phyloP scores from a whole-genome alignment of 1,140 invertebrate species.

The Drosophila bifasciata region DNA sequence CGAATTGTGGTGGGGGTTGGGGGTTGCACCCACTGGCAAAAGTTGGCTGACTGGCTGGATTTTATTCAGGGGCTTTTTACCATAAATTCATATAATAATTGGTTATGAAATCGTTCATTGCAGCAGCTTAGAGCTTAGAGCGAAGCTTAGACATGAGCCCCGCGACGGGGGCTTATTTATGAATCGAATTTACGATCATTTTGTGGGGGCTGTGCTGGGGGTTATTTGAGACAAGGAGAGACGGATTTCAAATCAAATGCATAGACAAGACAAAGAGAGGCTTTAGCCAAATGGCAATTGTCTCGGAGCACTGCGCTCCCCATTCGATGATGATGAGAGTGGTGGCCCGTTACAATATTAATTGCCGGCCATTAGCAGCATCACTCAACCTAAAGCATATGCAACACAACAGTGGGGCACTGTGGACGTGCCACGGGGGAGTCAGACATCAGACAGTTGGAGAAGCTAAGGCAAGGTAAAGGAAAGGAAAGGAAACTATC shows the following conservation, averaged over 20 bases:
- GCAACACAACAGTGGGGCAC: conserved; percentile 46
- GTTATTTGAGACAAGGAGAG: no score
- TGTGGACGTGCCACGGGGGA: no score
- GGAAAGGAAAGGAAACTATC: conserved; percentile 64
- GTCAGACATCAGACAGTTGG: neutral
- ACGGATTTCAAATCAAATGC: conserved; percentile 66
- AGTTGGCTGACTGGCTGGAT: neutral
- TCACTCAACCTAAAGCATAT: conserved; percentile 73
- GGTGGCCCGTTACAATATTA: conserved; percentile 65
- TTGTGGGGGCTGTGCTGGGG: conserved; percentile 63
- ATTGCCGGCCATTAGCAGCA: conserved; percentile 74
- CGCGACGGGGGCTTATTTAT: conserved; percentile 61
- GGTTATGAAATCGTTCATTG: conserved; percentile 75
- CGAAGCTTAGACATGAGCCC: conserved; percentile 25
- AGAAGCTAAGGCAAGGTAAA: neutral
- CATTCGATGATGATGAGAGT: conserved; percentile 12
- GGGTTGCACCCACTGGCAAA: neutral
- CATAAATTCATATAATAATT: conserved; percentile 69
- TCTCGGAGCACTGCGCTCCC: conserved; percentile 23
- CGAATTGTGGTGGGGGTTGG: no score
- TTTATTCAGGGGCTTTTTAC: neutral
- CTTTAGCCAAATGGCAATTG: conserved; percentile 13
- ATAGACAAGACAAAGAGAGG: conserved; percentile 7
- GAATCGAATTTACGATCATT: conserved; percentile 60
- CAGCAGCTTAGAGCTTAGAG: conserved; percentile 42